Evolutionary conservation across 2,888 invertebrate genomes (phyloP).

Genomic region (Drosophila maculinotata): DNA sequence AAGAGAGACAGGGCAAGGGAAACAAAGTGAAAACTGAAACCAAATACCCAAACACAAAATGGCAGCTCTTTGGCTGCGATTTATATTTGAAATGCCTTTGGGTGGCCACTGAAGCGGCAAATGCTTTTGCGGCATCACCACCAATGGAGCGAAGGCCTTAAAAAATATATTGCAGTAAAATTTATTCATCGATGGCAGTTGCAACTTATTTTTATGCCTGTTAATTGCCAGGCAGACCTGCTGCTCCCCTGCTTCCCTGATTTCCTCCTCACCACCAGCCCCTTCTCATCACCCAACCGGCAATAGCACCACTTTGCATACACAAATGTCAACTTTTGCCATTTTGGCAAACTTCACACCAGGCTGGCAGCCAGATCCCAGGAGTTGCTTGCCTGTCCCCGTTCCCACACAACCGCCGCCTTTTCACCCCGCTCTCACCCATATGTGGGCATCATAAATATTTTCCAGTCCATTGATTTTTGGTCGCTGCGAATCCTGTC

Average conservation of each 20-base stretch:
- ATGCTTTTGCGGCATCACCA: slow-evolving; percentile 60
- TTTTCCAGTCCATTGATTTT: slow-evolving; percentile 79
- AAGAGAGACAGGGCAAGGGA: no score
- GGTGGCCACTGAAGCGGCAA: slow-evolving; percentile 67
- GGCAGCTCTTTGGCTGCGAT: slow-evolving; percentile 55
- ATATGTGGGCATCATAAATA: slow-evolving; percentile 76
- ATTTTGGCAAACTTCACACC: slow-evolving; percentile 74
- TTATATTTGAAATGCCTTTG: slow-evolving; percentile 69
- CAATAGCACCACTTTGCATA: slow-evolving; percentile 56
- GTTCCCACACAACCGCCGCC: no score
- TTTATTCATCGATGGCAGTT: slow-evolving; percentile 62
- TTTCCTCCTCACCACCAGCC: background rate
- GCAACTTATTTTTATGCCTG: slow-evolving; percentile 74
- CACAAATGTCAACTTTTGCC: slow-evolving; percentile 74
- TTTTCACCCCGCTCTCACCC: background rate
- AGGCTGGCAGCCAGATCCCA: slow-evolving; percentile 25
- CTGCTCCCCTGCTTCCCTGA: background rate
- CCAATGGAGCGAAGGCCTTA: slow-evolving; percentile 15
- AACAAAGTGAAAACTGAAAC: slow-evolving; percentile 50
- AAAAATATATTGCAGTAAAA: slow-evolving; percentile 49
- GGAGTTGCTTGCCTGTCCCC: slow-evolving; percentile 21
- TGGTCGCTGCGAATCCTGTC: slow-evolving; percentile 68
- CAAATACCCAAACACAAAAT: slow-evolving; percentile 58
- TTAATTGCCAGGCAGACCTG: slow-evolving; percentile 52
- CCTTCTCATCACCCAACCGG: background rate